A percentile compares a stretch with the other conserved stretches of the same genome.
Evolutionary conservation across 2,888 invertebrate genomes (phyloP).

Genomic region (Cephalotes varians): DNA sequence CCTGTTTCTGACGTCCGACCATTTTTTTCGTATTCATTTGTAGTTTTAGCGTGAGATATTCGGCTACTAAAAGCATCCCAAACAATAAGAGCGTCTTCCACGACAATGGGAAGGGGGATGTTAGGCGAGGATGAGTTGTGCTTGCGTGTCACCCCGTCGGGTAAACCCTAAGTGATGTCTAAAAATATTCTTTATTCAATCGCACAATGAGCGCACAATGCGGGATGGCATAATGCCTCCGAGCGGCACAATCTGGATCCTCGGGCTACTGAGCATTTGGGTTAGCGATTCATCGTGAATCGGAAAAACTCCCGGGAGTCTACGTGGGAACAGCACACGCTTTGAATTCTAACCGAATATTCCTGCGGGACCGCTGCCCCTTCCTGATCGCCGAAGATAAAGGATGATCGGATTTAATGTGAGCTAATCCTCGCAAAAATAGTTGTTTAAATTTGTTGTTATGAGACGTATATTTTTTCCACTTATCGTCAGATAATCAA

Average conservation of each 20-base stretch:
- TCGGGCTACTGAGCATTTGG: conserved; percentile 77
- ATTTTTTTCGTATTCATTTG: conserved; percentile 34
- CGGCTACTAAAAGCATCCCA: conserved; percentile 74
- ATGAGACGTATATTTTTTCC: not conserved
- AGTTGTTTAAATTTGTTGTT: conserved; percentile 3
- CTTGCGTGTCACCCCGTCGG: conserved; percentile 75
- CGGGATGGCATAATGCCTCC: conserved; percentile 69
- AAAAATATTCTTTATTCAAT: conserved; percentile 81
- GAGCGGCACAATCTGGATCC: conserved; percentile 73
- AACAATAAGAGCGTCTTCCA: conserved; percentile 73
- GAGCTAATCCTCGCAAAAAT: conserved; percentile 44
- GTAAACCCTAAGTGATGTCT: conserved; percentile 79
- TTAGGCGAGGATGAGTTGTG: conserved; percentile 76
- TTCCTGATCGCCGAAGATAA: conserved; percentile 48
- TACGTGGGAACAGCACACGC: conserved; percentile 80
- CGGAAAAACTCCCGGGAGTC: conserved; percentile 75
- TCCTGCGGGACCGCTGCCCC: conserved; percentile 59
- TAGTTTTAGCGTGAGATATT: conserved; percentile 9
- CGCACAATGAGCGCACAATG: conserved; percentile 81
- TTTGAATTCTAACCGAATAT: conserved; percentile 73
- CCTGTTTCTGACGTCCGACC: conserved; percentile 11
- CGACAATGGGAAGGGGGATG: conserved; percentile 61
- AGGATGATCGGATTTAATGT: conserved; percentile 37
- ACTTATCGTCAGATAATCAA: not conserved
- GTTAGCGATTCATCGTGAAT: conserved; percentile 83